Evolutionary conservation across 1,140 invertebrate genomes (phyloP).

Genomic region (Maconellicoccus hirsutus): DNA sequence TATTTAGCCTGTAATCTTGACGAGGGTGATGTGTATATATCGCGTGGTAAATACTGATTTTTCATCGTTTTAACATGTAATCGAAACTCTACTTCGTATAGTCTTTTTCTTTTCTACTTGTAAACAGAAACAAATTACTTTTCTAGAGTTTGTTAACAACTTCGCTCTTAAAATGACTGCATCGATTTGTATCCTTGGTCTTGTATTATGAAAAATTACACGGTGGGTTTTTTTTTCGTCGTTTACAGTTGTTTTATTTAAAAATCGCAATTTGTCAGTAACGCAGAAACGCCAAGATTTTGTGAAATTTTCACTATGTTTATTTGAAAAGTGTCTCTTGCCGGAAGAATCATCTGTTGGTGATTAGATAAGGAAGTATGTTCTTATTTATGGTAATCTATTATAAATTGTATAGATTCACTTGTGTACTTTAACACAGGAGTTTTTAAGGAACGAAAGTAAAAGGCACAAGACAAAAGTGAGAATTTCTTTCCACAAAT

Average conservation of each 20-base stretch:
- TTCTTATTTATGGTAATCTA: too few relatives aligned
- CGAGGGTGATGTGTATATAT: neutral
- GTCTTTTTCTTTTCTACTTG: neutral
- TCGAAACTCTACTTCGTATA: neutral
- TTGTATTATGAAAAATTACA: neutral
- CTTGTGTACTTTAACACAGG: too few relatives aligned
- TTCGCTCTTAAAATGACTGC: neutral
- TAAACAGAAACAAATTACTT: constrained; percentile 9
- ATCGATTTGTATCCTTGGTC: neutral
- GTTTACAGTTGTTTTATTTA: neutral
- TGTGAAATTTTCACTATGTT: neutral
- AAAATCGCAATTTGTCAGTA: neutral
- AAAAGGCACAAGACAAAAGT: too few relatives aligned
- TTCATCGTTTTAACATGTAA: neutral
- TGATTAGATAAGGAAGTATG: too few relatives aligned
- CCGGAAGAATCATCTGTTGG: too few relatives aligned
- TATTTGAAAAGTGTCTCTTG: too few relatives aligned
- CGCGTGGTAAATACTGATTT: constrained; percentile 1
- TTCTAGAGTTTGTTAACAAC: neutral
- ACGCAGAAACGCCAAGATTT: neutral
- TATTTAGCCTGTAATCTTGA: constrained; percentile 16
- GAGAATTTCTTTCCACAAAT: too few relatives aligned
- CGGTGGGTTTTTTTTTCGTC: neutral
- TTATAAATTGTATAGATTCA: too few relatives aligned
- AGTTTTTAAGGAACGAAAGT: too few relatives aligned